Evolutionary conservation across 2,888 invertebrate species (phyloP), one percentile per base, ranked within the genome.

Genomic region (Protodeltote pygarga): DNA sequence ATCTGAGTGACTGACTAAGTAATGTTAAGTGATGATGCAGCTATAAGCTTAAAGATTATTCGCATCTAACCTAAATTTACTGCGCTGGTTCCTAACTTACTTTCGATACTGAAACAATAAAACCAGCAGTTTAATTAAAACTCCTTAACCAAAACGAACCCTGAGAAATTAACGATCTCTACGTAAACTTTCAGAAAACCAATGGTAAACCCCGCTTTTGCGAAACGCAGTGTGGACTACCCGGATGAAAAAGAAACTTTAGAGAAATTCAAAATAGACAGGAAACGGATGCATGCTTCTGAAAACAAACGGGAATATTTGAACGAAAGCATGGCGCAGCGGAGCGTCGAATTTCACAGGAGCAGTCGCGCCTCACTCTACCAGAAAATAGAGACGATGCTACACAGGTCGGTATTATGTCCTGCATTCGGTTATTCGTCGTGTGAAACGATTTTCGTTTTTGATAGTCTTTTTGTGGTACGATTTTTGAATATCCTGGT

Each of bases 331-430:
- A 80, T 82, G 77, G 79, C 73, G 42, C 63, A 58, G 33, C 71
- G 67, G 10, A 79, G 66, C 67, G 71, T 88, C 29, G 93, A 93
- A 68, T 93, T 94, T 77, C 95, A 95, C 81, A 93, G 95, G 62
- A 90, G 92, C 61, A 94, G 93, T 63, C 92, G 95, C 62, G 87
- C 93, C 40, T 92, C 93, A 54, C 88, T 95, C 38, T 95, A 94
- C 79, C 90, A 87, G 65, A 95, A 94, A 88, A 88, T 95, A 54
- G 94, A 95, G 81, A 89, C 91, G 63, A 89, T 95, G 81, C 83
- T 95, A 39, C 89, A 89, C 63, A 93, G 94, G 95, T 95, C 80
- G 79, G 94, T 93, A 51, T 54, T 41, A 46, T 42, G 32, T 53
- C 24, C n/a, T 27, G 25, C 19, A 62, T 55, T 60, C 41, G 40